Conservation (phyloP, 2,113 vertebrate species). For the Trogon melanurus region DNA sequence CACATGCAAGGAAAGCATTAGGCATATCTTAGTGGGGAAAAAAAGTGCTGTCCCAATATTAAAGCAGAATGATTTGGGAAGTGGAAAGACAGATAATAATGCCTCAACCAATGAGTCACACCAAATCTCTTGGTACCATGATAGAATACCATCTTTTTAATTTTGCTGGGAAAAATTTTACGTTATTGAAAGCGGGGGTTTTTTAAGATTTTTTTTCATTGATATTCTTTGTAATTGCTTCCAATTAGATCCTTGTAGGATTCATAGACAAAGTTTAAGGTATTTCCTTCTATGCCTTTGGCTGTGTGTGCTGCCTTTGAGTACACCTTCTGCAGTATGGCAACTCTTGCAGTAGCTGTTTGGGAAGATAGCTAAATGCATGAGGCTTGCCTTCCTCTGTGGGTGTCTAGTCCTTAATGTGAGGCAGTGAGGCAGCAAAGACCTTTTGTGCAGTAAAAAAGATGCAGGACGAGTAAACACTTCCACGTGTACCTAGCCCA, state of each 20-base stretch:
- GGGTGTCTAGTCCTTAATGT: not conserved
- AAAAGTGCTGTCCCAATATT: not conserved
- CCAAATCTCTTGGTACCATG: not conserved
- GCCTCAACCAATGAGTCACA: not conserved
- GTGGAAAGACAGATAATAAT: not conserved
- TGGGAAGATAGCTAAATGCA: not conserved
- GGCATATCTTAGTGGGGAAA: not conserved
- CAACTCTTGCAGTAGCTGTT: not conserved
- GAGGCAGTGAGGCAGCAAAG: not conserved
- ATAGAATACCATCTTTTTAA: too few relatives aligned
- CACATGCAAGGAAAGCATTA: not conserved
- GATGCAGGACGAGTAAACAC: not conserved
- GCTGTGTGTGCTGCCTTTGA: not conserved
- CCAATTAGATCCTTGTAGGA: not conserved
- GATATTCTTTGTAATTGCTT: not conserved
- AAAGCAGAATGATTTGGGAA: not conserved
- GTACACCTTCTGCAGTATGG: not conserved
- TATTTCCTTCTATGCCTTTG: not conserved
- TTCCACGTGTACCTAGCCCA: not conserved
- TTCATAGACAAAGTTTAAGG: not conserved
- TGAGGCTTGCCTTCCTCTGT: not conserved
- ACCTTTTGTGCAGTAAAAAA: not conserved
- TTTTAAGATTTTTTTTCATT: fast-evolving
- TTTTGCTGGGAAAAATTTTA: not conserved
- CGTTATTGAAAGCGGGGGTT: not conserved